phyloP scores from a whole-genome alignment of 2,113 vertebrate species.

The Entomyzon cyanotis region DNA sequence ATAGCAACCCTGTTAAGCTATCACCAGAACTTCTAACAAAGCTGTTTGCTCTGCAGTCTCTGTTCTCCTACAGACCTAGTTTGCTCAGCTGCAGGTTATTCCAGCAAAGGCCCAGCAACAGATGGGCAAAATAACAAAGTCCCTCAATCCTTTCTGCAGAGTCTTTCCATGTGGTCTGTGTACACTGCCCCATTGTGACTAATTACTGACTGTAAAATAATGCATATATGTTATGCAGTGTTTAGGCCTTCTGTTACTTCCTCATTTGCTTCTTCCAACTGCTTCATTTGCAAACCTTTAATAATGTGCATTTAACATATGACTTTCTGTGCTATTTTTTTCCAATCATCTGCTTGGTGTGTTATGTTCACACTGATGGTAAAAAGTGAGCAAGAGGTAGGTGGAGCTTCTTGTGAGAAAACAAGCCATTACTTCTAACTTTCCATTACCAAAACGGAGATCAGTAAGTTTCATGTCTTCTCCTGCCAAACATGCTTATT shows the following conservation, averaged over 20 bases:
- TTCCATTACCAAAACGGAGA: conserved; percentile 52
- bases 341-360: neutral
- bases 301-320: neutral
- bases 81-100: neutral
- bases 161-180: neutral
- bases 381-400: neutral
- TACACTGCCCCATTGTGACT: neutral
- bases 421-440: conserved; percentile 6
- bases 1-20: neutral
- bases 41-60: neutral
- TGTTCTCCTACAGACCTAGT: neutral
- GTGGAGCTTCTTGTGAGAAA: conserved; percentile 21
- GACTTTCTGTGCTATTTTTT: neutral
- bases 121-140: neutral
- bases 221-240: neutral
- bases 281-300: neutral
- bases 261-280: neutral
- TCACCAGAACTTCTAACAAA: neutral
- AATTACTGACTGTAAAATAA: neutral
- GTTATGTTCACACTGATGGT: neutral
- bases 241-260: neutral
- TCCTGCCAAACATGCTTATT: neutral
- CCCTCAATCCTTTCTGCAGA: neutral
- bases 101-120: neutral
- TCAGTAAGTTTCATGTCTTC: conserved; percentile 38